Conservation (phyloP, 2,888 invertebrate species). For the Macrophya annulata region DNA sequence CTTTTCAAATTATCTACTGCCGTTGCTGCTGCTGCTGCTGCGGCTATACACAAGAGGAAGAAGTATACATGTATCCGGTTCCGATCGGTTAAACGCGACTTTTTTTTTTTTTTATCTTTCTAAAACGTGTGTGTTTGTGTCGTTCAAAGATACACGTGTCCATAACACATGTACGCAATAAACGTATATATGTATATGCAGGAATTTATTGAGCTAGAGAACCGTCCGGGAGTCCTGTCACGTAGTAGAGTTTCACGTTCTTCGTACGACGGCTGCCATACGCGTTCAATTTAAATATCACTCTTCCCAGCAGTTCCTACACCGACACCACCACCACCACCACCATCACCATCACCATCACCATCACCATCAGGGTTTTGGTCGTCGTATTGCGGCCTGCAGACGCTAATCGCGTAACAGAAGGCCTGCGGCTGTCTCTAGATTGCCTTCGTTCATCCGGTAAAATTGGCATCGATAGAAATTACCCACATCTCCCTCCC, state of each 20-base stretch:
- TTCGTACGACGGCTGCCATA: conserved; percentile 35
- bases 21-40: not conserved
- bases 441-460: conserved; percentile 50
- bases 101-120: not conserved
- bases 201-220: conserved; percentile 27
- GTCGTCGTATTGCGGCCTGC: conserved; percentile 1
- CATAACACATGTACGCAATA: not conserved
- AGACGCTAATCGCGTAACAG: conserved; percentile 52
- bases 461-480: conserved; percentile 53
- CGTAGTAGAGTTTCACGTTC: conserved; percentile 37
- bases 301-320: conserved; percentile 26
- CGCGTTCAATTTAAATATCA: conserved; percentile 54
- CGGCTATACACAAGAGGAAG: not conserved
- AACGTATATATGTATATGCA: not conserved
- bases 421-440: conserved; percentile 51
- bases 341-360: not conserved
- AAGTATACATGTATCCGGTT: conserved; percentile 20
- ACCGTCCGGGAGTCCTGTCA: conserved; percentile 45
- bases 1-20: not conserved
- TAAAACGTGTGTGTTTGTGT: not conserved
- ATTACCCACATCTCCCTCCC: conserved; percentile 18
- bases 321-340: not conserved
- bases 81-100: conserved; percentile 18
- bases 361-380: not conserved
- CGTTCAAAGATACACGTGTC: not conserved